Percentiles rank a stretch among this genome's conserved stretches.
Evolutionary conservation across 2,888 invertebrate genomes (phyloP).

Genomic region (Acanthopleura granulata): DNA sequence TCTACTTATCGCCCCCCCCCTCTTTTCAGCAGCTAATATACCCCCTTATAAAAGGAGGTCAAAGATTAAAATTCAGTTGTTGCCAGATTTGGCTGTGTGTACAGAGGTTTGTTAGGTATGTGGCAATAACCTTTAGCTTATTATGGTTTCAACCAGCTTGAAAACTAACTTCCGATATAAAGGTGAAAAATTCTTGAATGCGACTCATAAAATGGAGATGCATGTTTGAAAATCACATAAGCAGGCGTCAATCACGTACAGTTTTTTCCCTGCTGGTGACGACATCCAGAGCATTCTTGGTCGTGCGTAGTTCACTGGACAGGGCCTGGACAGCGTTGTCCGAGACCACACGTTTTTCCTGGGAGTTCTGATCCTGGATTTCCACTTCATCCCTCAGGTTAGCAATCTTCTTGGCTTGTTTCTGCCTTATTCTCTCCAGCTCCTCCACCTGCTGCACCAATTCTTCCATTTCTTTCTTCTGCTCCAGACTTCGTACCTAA

Average conservation of each 20-base stretch:
- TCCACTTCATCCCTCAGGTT: conserved; percentile 58
- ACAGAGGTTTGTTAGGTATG: no score
- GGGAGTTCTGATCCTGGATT: conserved; percentile 37
- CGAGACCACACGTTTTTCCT: conserved; percentile 57
- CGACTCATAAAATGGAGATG: no score
- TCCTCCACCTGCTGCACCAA: conserved; percentile 63
- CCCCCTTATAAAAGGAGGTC: no score
- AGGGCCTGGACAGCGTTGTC: conserved; percentile 68
- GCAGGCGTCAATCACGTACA: conserved; percentile 39
- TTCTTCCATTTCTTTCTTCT: conserved; percentile 63
- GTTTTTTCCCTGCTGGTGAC: conserved; percentile 65
- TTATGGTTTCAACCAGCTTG: no score
- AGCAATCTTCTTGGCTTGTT: conserved; percentile 66
- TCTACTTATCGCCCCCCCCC: no score
- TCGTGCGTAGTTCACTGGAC: conserved; percentile 67
- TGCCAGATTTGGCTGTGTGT: no score
- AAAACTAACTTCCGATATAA: no score
- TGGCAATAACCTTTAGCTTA: no score
- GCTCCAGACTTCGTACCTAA: conserved; percentile 60
- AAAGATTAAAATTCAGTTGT: no score
- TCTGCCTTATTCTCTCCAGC: conserved; percentile 63
- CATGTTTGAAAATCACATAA: no score
- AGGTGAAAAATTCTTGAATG: no score
- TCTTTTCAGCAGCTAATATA: no score
- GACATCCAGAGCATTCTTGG: conserved; percentile 63